Conservation (phyloP, 2,888 invertebrate species). For the Chrysopilus asiliformis region DNA sequence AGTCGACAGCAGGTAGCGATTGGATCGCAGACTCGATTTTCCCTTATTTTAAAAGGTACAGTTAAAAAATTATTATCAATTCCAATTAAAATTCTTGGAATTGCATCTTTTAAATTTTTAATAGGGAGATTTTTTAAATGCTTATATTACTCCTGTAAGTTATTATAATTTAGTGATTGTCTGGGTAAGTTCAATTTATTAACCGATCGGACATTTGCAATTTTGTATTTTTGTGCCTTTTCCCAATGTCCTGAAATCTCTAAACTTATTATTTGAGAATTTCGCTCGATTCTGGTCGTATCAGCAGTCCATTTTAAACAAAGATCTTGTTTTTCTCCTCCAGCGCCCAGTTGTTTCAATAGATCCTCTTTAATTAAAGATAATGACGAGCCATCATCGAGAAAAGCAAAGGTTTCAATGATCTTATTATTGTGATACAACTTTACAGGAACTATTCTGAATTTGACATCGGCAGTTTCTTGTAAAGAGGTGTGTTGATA, state of each 20-base stretch:
- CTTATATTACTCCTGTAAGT: too few relatives aligned
- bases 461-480: too few relatives aligned
- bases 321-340: too few relatives aligned
- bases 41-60: background rate
- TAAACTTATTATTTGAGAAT: constrained; percentile 9
- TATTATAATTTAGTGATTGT: background rate
- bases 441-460: constrained; percentile 12
- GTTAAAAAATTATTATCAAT: background rate
- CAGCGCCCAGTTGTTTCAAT: too few relatives aligned
- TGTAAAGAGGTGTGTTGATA: too few relatives aligned
- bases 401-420: constrained; percentile 14
- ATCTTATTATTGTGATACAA: constrained; percentile 9
- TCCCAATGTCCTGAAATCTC: constrained; percentile 8
- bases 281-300: constrained; percentile 10
- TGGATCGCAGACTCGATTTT: background rate
- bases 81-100: background rate
- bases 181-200: background rate
- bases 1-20: background rate
- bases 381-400: constrained; percentile 15
- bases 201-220: background rate
- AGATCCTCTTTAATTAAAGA: constrained; percentile 15
- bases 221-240: background rate
- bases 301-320: constrained; percentile 14
- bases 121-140: too few relatives aligned
- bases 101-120: too few relatives aligned